Evolutionary conservation across 2,113 vertebrate species (phyloP).

Genomic region (Coptodon rendalli): DNA sequence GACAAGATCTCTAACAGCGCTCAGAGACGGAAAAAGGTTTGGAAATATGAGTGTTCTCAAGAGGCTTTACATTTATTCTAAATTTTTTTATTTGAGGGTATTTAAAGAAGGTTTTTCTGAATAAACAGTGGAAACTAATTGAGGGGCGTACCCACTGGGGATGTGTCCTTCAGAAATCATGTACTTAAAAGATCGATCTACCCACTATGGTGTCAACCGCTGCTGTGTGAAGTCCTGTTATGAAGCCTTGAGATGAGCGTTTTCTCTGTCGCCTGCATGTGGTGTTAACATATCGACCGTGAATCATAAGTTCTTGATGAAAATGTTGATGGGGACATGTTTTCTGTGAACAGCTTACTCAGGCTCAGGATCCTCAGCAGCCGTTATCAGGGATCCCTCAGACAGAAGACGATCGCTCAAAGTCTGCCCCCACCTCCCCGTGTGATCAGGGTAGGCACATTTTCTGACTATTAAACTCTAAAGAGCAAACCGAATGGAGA

Average conservation of each 20-base stretch:
- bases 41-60: fast-evolving
- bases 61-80: neutral
- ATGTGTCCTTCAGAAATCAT: neutral
- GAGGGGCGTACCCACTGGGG: neutral
- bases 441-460: conserved; percentile 83
- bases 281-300: neutral
- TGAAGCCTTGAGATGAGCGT: neutral
- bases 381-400: conserved; percentile 74
- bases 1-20: conserved; percentile 93
- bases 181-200: neutral
- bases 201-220: fast-evolving
- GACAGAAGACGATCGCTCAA: conserved; percentile 85
- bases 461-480: neutral
- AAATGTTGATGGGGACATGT: neutral
- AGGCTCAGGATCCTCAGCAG: conserved; percentile 80
- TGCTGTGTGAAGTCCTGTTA: neutral
- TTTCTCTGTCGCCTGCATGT: neutral
- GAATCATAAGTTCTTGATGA: neutral
- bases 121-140: neutral
- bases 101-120: neutral
- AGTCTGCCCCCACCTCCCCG: conserved; percentile 92
- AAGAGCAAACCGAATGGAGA: neutral
- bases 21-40: conserved; percentile 89
- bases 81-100: fast-evolving
- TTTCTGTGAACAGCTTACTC: conserved; percentile 76